phyloP scores from a whole-genome alignment of 2,888 invertebrate genomes.

The Mimumesa dahlbomi region DNA sequence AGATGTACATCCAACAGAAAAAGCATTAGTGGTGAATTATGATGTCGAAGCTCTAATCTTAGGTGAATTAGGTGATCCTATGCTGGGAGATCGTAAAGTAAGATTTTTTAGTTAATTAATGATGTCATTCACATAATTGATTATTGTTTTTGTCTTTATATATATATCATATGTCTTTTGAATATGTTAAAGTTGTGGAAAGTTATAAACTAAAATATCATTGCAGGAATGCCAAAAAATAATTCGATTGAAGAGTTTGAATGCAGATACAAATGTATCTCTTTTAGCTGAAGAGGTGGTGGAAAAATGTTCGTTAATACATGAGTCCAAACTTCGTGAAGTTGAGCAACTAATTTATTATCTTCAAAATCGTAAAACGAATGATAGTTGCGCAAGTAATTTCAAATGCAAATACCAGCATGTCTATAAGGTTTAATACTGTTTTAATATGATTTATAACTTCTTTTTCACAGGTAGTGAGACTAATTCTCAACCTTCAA shows the following conservation, averaged over 20 bases:
- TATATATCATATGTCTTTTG: not conserved
- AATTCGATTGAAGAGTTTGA: conserved; percentile 90
- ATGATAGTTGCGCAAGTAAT: conserved; percentile 63
- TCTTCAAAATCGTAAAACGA: conserved; percentile 88
- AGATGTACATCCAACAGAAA: conserved; percentile 94
- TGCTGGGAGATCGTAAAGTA: conserved; percentile 91
- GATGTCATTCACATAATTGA: no score
- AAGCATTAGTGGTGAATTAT: conserved; percentile 92
- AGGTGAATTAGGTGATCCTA: conserved; percentile 89
- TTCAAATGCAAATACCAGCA: not conserved
- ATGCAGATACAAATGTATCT: conserved; percentile 89
- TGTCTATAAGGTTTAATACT: not conserved
- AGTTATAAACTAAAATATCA: not conserved
- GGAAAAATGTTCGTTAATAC: conserved; percentile 92
- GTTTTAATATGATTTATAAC: not conserved
- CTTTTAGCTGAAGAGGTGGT: conserved; percentile 91
- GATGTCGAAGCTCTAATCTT: conserved; percentile 93
- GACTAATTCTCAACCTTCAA: conserved; percentile 65
- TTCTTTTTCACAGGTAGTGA: conserved; percentile 58
- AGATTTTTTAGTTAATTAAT: conserved; percentile 6
- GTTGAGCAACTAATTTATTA: conserved; percentile 94
- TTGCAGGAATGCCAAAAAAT: conserved; percentile 89
- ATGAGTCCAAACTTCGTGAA: conserved; percentile 89
- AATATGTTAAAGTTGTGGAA: conserved; percentile 5
- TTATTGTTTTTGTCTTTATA: not conserved